These are phyloP conservation scores for Drosophila macrospina DNA, from an alignment of 2,888 invertebrate species.

Conservation along the genomic window DNA sequence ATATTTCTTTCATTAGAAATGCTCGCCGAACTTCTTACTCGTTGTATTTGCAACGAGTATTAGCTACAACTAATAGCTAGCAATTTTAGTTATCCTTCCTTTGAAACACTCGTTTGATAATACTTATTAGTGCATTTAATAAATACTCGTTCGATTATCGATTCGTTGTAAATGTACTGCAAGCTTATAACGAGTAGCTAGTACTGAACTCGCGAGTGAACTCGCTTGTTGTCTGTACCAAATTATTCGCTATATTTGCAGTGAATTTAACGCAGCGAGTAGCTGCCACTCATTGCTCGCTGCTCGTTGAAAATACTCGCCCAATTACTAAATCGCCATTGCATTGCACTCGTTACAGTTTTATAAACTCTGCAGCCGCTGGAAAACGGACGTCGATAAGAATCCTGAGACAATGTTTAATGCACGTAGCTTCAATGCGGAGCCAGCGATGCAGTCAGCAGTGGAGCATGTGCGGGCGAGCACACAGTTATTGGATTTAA, in stretches of 20 bases:
- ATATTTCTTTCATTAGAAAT: neutral
- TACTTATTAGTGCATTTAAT: too few relatives aligned
- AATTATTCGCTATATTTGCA: too few relatives aligned
- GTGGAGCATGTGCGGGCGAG: constrained; percentile 86
- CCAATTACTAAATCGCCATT: neutral
- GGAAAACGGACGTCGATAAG: constrained; percentile 89
- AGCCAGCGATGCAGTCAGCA: constrained; percentile 87
- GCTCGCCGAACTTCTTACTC: neutral
- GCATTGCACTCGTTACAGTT: constrained; percentile 87
- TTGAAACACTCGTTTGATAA: too few relatives aligned
- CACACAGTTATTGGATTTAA: constrained; percentile 87
- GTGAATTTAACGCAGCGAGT: neutral
- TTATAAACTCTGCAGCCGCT: constrained; percentile 91
- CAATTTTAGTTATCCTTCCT: too few relatives aligned
- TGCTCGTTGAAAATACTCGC: neutral
- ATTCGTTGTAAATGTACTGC: neutral
- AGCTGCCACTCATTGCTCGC: neutral
- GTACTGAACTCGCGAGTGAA: too few relatives aligned
- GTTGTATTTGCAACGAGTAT: neutral
- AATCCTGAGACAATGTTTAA: constrained; percentile 88
- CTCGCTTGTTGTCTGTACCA: too few relatives aligned
- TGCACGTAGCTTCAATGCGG: constrained; percentile 86
- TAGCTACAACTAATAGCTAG: neutral
- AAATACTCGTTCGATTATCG: neutral
- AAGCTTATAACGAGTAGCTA: too few relatives aligned